Base-by-base conservation (phyloP, 1,140 invertebrate species). In the Panagrolaimus sp. region DNA sequence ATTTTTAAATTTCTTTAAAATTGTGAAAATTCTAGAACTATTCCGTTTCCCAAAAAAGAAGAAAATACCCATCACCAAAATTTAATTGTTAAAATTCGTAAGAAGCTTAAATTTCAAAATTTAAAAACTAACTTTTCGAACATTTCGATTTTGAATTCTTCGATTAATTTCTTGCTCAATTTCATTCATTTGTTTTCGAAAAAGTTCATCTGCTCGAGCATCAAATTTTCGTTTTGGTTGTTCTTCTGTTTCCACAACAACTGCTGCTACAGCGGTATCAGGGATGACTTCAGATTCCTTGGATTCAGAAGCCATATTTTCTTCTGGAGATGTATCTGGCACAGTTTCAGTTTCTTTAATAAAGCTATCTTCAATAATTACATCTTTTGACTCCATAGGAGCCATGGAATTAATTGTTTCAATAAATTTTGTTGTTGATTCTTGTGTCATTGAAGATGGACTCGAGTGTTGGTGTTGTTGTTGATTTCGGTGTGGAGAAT, bases 71-170 rank as follows among this genome's bases (percentile, higher is more conserved):
- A 17, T 68, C 66, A 28, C 10, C 43, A 28, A 8, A 52, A 14
- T 66, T 46, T 65, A 21, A 24, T 68, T 26, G 21, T 28, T 21
- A 26, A n/a, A 21, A 1, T 8, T 26, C 14, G 1, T n/a, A 44
- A 46, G 17, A 48, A 46, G 65, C 43, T 21, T 43, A 15, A 12
- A 68, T 8, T 14, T 21, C 9, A n/a, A 26, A 64, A 43, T 28
- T 43, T 70, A 6, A 68, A 26, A 10, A 44, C 72, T 72, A 17
- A 81, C 79, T 76, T 81, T 78, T 74, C 75, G 79, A 38, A 81
- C 72, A 70, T 81, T 81, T 66, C 83, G 77, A 64, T 81, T 81
- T 67, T 81, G 79, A 26, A 82, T 75, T 17, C 81, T 47, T 43
- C 79, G 67, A 43, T 48, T 77, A 47, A 81, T 80, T 65, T 81